These are phyloP conservation scores for Prostheceraeus crozeri DNA, from an alignment of 2,888 invertebrate species.

Conservation along the genomic window DNA sequence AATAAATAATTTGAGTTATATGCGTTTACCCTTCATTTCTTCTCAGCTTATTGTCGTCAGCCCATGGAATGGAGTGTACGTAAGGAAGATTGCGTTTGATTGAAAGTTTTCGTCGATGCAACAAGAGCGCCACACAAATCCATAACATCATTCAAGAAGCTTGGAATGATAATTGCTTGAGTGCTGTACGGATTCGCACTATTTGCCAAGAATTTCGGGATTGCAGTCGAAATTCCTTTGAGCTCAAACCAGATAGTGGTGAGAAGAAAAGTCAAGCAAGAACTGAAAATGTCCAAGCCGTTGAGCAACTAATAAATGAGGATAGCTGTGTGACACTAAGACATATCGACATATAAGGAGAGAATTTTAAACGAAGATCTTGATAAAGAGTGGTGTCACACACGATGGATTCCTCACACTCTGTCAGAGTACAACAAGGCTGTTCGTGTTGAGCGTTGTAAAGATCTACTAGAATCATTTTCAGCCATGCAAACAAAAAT, in stretches of 20 bases:
- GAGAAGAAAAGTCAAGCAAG: too few relatives aligned
- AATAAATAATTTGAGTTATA: too few relatives aligned
- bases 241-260: too few relatives aligned
- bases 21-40: too few relatives aligned
- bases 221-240: too few relatives aligned
- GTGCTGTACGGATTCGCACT: background rate
- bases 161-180: conserved; percentile 15
- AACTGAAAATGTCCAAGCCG: too few relatives aligned
- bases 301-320: too few relatives aligned
- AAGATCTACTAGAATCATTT: conserved; percentile 20
- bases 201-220: conserved; percentile 26
- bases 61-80: too few relatives aligned
- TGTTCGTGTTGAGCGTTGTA: conserved; percentile 32
- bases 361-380: conserved; percentile 31
- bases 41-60: too few relatives aligned
- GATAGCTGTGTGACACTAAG: too few relatives aligned
- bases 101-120: conserved; percentile 11
- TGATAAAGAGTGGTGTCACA: conserved; percentile 18
- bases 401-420: conserved; percentile 30
- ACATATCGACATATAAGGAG: too few relatives aligned
- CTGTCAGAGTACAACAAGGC: conserved; percentile 30
- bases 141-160: conserved; percentile 18
- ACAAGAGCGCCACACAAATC: background rate
- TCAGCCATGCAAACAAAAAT: conserved; percentile 16
- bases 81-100: too few relatives aligned